A percentile compares a stretch with the other conserved stretches of the same genome.
Evolutionary conservation across 2,113 vertebrate species (phyloP).

Genomic region (Thryonomys swinderianus): DNA sequence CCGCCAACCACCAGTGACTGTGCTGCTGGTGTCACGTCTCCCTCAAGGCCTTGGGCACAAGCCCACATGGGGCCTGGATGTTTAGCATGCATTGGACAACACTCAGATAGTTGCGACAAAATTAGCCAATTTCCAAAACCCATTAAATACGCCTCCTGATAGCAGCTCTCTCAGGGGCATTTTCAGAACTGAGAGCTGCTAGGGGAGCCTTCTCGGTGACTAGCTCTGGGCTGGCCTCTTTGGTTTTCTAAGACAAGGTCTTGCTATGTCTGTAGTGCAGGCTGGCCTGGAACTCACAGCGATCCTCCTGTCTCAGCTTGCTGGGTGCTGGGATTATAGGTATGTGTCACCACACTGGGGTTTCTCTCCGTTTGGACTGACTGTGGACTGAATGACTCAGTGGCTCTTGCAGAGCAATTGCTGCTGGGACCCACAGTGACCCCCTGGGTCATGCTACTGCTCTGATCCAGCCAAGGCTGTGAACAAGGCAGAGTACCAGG

Average conservation of each 20-base stretch:
- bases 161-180: slow-evolving; percentile 73
- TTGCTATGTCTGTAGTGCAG: not conserved
- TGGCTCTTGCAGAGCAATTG: not conserved
- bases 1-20: not conserved
- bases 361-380: not conserved
- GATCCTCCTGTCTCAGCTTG: not conserved
- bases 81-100: slow-evolving; percentile 74
- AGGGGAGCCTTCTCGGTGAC: not conserved
- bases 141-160: slow-evolving; percentile 74
- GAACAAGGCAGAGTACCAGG: not conserved
- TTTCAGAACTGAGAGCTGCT: slow-evolving; percentile 47
- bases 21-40: not conserved
- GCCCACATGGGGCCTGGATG: slow-evolving; percentile 38
- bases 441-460: not conserved
- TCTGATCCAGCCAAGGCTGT: not conserved
- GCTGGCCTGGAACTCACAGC: not conserved
- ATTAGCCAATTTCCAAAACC: slow-evolving; percentile 82
- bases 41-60: not conserved
- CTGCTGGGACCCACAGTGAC: not conserved
- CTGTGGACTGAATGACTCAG: not conserved
- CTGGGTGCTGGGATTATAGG: not conserved
- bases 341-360: not conserved
- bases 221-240: not conserved
- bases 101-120: slow-evolving; percentile 63
- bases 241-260: not conserved